Evolutionary conservation across 2,113 vertebrate species (phyloP), one percentile per base, ranked within the genome.

Genomic region (Poeciliopsis retropinna): DNA sequence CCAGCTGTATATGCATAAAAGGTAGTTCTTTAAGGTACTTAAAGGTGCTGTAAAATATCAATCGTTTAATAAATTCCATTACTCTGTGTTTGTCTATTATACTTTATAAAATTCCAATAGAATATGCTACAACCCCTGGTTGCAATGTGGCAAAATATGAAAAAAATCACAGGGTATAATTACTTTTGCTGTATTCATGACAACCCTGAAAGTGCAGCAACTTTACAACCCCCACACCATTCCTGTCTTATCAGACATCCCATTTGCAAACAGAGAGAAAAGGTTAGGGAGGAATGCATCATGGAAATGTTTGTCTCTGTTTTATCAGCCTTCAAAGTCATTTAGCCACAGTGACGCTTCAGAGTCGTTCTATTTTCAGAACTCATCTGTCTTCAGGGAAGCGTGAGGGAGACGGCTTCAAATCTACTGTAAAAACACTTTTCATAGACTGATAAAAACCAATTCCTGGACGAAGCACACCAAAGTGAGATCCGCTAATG

Each of bases 321-420:
- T 79, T 88, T 89, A 91, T 87, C 82, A 85, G 75, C 64, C 67
- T 79, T 85, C 78, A 87, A 84, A 86, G 84, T 83, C 78, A 71
- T 79, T 83, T 39, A 30, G 78, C 67, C 75, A 78, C 73, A 67
- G 72, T 41, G 61, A 82, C 39, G 73, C 80, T 86, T 90, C 84
- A 83, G 88, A 90, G 87, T 90, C 70, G 60, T 84, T 87, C 84
- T 91, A 91, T 92, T 91, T 91, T 81, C 78, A 86, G 91, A 91
- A 70, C 57, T 29, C 41, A 57, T 85, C 86, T 87, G 76, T 87
- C 79, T 86, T 84, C 75, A 73, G 75, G 81, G 73, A 41, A 64
- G 70, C 54, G 85, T 67, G 79, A 79, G 64, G 70, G 60, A 85
- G 78, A 80, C 37, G 37, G 66, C 77, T 81, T 60, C 64, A 82